Base-by-base conservation (phyloP, 2,113 vertebrate species). In the Salvelinus fontinalis region DNA sequence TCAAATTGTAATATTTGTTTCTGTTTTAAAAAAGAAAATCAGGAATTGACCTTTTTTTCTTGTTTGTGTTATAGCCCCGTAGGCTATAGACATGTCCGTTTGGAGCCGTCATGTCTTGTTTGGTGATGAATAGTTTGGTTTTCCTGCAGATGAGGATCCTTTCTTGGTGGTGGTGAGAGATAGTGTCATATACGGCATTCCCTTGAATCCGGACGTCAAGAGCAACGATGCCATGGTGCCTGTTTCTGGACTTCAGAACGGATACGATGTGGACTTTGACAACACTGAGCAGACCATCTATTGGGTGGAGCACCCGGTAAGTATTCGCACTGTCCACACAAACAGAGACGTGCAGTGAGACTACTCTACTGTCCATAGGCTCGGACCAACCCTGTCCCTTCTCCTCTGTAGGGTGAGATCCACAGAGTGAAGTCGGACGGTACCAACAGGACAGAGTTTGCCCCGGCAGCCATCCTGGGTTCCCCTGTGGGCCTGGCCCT, bases 221-320 rank as follows among this genome's bases (percentile, higher is more conserved):
- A 95, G 85, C 26, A 98, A 97, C 31, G 95, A 97, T 84, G 98
- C 97, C 3, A 99, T 99, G 97, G 95, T 99, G 74, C 97, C 98
- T 20, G 93, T 99, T 70, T 91, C 96, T 62, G 97, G 97, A 68
- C 90, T 99, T 79, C 92, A 92, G n/a, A 98, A 97, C 44, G 97
- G 97, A 66, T 96, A 95, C 27, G 97, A 99, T 88, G 96, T 96
- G 71, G 98, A 98, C 80, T 99, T 99, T 87, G 97, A 99, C 91
- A 95, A 97, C 77, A 83, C 84, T 0, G 95, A 98, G 79, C 93
- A 97, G 79, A 94, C 94, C 91, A 95, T 99, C 87, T 99, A 98
- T 84, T 99, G 97, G 97, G 93, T 97, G 79, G 97, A 99, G 88
- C 94, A 97, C 91, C 96, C 96, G 18, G 98, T 99, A 93, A 95